These are phyloP conservation scores for Serrognathus titanus DNA, from an alignment of 2,888 invertebrate species.

Conservation along the genomic window DNA sequence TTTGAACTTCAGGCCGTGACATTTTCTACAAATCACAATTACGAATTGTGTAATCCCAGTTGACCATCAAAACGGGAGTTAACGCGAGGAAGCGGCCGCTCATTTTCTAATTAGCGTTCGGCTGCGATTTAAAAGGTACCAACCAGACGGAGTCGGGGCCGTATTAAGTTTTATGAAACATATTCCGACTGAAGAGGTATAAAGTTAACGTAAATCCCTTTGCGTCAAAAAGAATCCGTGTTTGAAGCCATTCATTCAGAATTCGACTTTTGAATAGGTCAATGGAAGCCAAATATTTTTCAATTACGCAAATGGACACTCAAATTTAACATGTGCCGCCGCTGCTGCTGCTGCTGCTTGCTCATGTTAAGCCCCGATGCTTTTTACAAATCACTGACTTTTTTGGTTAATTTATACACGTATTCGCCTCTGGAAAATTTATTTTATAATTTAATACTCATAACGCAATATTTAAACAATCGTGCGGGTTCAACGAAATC, in stretches of 20 bases:
- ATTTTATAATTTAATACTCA: no score
- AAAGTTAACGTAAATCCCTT: conserved; percentile 38
- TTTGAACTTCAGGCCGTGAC: conserved; percentile 45
- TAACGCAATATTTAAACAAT: no score
- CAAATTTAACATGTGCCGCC: conserved; percentile 37
- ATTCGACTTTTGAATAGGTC: conserved; percentile 45
- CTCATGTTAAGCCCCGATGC: conserved; percentile 29
- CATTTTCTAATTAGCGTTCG: conserved; percentile 8
- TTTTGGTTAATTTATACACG: conserved; percentile 10
- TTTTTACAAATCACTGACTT: conserved; percentile 16
- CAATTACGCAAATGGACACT: conserved; percentile 49
- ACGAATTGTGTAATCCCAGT: conserved; percentile 41
- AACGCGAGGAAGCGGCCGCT: neutral
- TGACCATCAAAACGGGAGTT: conserved; percentile 15
- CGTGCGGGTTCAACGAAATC: no score
- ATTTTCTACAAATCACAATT: conserved; percentile 41
- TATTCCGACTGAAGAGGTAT: conserved; percentile 27
- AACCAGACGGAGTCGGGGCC: conserved; percentile 1
- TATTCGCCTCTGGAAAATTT: no score
- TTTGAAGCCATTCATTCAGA: conserved; percentile 43
- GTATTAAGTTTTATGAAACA: conserved; percentile 24
- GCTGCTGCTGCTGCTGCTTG: neutral
- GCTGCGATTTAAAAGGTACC: conserved; percentile 2
- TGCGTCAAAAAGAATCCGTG: conserved; percentile 41
- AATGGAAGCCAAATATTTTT: conserved; percentile 45